A percentile compares a stretch with the other conserved stretches of the same genome.
Conservation (phyloP, 2,888 invertebrate genomes). For the Neria commutata region DNA sequence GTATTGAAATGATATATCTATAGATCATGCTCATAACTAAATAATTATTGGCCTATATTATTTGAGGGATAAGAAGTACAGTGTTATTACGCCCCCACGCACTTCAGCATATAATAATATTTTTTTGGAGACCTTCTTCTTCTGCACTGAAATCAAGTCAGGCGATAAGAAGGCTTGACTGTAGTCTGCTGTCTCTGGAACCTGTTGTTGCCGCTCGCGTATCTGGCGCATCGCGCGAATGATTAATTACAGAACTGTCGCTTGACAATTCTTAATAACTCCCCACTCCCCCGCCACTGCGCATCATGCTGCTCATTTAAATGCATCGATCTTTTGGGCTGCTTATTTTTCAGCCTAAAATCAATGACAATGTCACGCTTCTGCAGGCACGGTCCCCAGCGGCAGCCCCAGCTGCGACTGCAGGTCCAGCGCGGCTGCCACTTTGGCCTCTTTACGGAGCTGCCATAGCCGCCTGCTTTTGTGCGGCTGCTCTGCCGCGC, state of each 20-base stretch:
- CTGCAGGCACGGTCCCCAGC: slow-evolving; percentile 20
- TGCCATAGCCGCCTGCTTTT: not conserved
- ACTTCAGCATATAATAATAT: too few species aligned
- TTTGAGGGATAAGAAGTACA: too few species aligned
- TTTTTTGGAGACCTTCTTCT: too few species aligned
- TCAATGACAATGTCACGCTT: slow-evolving; percentile 36
- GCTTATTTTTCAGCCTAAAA: slow-evolving; percentile 26
- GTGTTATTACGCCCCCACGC: too few species aligned
- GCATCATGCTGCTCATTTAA: not conserved
- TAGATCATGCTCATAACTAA: too few species aligned
- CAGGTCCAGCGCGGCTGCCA: not conserved
- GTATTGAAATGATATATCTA: too few species aligned
- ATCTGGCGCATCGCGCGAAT: slow-evolving; percentile 25
- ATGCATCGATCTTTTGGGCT: slow-evolving; percentile 21
- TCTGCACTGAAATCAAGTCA: not conserved
- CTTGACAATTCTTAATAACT: slow-evolving; percentile 38
- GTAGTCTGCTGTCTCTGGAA: not conserved
- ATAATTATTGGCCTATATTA: too few species aligned
- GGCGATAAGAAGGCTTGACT: not conserved
- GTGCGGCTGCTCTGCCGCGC: slow-evolving; percentile 1
- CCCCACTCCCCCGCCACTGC: not conserved
- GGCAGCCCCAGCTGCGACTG: not conserved
- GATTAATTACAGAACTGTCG: slow-evolving; percentile 42
- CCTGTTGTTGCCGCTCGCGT: slow-evolving; percentile 1
- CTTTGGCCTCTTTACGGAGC: slow-evolving; percentile 11